phyloP scores from a whole-genome alignment of 2,113 vertebrate genomes.

The Urocitellus parryii region DNA sequence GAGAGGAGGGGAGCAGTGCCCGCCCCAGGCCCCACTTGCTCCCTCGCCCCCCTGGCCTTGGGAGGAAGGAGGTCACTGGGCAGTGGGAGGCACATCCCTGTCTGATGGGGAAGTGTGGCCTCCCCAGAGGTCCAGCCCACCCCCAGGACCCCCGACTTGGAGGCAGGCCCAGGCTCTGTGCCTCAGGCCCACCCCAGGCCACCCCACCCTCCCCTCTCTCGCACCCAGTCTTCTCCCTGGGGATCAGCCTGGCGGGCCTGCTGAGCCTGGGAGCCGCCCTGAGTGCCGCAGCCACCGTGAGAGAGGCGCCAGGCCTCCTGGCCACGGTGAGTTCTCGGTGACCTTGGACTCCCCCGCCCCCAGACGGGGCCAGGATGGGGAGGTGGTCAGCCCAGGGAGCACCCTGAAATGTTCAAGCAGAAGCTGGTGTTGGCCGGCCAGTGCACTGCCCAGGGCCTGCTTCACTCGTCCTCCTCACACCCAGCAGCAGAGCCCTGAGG shows the following conservation, averaged over 20 bases:
- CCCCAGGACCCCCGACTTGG: rapidly evolving
- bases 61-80: rapidly evolving
- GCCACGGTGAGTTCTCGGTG: conserved; percentile 67
- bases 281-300: background rate
- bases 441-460: background rate
- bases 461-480: rapidly evolving
- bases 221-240: background rate
- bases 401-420: background rate
- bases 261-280: conserved; percentile 59
- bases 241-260: conserved; percentile 34
- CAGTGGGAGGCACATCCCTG: rapidly evolving
- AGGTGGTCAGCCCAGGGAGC: background rate
- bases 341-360: no score
- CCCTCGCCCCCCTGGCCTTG: background rate
- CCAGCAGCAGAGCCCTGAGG: no score
- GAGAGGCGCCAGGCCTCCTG: conserved; percentile 74
- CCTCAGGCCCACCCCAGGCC: background rate
- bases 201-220: background rate
- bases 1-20: no score
- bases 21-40: background rate
- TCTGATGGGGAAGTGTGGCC: background rate
- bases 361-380: rapidly evolving
- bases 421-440: background rate
- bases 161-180: background rate
- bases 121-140: background rate